These are phyloP conservation scores for Teleopsis dalmanni DNA, from an alignment of 1,140 invertebrate species.

Conservation along the genomic window DNA sequence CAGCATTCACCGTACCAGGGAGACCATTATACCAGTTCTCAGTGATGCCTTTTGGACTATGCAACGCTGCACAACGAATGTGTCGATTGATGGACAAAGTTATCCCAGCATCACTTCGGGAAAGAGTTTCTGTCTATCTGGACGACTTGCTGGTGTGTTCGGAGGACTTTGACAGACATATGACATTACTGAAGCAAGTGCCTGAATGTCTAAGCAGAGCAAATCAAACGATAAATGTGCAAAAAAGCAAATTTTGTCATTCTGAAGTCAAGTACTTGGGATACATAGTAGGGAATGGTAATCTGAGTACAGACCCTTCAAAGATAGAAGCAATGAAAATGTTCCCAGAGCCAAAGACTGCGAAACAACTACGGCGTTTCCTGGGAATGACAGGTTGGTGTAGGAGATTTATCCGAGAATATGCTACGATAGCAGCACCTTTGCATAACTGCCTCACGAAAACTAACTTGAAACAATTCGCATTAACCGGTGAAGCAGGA, in stretches of 20 bases:
- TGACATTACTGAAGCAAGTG: conserved; percentile 19
- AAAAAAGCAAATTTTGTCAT: conserved; percentile 17
- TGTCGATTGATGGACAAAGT: conserved; percentile 7
- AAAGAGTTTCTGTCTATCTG: conserved; percentile 12
- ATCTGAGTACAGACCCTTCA: conserved; percentile 32
- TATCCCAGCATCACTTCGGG: conserved; percentile 1
- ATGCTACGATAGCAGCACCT: conserved; percentile 18
- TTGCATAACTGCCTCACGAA: no score
- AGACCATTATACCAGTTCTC: conserved; percentile 39
- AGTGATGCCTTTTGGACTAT: conserved; percentile 45
- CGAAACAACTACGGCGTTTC: conserved; percentile 42
- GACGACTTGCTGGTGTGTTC: conserved; percentile 38
- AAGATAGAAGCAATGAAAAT: conserved; percentile 18
- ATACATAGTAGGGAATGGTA: conserved; percentile 20
- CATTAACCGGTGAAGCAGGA: conserved; percentile 25
- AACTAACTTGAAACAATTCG: no score
- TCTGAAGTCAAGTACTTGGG: conserved; percentile 18
- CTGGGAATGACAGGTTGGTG: conserved; percentile 42
- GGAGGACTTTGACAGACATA: conserved; percentile 37
- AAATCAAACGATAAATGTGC: conserved; percentile 17
- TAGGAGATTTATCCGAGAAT: conserved; percentile 30
- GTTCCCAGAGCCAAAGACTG: conserved; percentile 11
- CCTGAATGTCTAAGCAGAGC: conserved; percentile 13
- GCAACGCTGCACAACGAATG: conserved; percentile 20
- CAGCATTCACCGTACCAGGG: conserved; percentile 1